Evolutionary conservation across 2,888 invertebrate species (phyloP).

Genomic region (Cryptocephalus primarius): DNA sequence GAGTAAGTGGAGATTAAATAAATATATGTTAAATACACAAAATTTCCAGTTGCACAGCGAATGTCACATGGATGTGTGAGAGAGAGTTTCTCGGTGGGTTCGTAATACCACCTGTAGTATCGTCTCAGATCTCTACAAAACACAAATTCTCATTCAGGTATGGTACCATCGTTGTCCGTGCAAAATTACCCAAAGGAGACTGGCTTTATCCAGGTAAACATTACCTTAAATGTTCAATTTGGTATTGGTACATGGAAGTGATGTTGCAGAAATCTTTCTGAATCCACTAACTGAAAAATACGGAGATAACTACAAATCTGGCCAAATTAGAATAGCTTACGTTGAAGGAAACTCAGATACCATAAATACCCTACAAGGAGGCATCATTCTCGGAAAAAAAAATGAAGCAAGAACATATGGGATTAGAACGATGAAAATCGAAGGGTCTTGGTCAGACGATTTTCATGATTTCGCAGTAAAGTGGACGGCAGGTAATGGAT

Average conservation of each 20-base stretch:
- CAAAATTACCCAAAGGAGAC: slow-evolving; percentile 63
- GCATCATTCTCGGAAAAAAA: slow-evolving; percentile 26
- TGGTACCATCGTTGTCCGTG: slow-evolving; percentile 56
- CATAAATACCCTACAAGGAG: slow-evolving; percentile 24
- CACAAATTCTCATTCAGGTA: slow-evolving; percentile 55
- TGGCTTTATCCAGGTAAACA: slow-evolving; percentile 65
- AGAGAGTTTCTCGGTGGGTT: slow-evolving; percentile 29
- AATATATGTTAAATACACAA: too few relatives aligned
- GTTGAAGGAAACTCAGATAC: slow-evolving; percentile 49
- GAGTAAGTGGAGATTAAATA: too few relatives aligned
- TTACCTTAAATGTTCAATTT: too few relatives aligned
- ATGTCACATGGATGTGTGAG: too few relatives aligned
- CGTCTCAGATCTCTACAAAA: slow-evolving; percentile 51
- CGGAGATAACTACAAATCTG: slow-evolving; percentile 50
- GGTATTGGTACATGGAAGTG: too few relatives aligned
- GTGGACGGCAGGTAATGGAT: slow-evolving; percentile 46
- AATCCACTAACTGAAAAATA: slow-evolving; percentile 54
- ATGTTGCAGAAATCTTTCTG: slow-evolving; percentile 47
- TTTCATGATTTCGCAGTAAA: slow-evolving; percentile 48
- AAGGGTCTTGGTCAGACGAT: slow-evolving; percentile 35
- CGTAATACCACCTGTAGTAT: slow-evolving; percentile 58
- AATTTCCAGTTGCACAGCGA: too few relatives aligned
- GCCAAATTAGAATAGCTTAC: slow-evolving; percentile 63
- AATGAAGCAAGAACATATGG: slow-evolving; percentile 23
- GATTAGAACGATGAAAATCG: slow-evolving; percentile 18